These are phyloP conservation scores for Cephus runcator DNA, from an alignment of 2,888 invertebrate genomes.

Conservation along the genomic window DNA sequence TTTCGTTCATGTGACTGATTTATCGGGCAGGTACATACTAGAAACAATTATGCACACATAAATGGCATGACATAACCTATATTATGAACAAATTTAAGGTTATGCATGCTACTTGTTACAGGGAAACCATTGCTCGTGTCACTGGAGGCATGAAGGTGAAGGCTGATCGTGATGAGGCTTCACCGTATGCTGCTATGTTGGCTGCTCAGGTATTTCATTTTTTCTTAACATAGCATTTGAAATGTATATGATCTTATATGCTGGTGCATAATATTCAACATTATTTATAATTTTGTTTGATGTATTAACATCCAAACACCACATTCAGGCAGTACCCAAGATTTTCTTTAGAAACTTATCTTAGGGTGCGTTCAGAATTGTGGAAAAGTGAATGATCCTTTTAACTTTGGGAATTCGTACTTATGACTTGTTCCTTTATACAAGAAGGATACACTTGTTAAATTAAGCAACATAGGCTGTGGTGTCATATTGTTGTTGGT, in stretches of 20 bases:
- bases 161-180: conserved; percentile 99
- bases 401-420: conserved; percentile 17
- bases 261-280: background rate
- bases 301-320: conserved; percentile 22
- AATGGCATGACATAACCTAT: conserved; percentile 13
- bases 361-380: conserved; percentile 50
- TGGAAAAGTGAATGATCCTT: conserved; percentile 48
- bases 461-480: background rate
- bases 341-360: conserved; percentile 29
- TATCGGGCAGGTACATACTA: conserved; percentile 83
- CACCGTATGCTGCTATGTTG: conserved; percentile 99
- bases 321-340: conserved; percentile 53
- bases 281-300: background rate
- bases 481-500: conserved; percentile 10
- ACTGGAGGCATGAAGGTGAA: conserved; percentile 99
- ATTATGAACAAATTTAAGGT: conserved; percentile 6
- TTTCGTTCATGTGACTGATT: conserved; percentile 99
- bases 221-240: background rate
- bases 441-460: background rate
- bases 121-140: conserved; percentile 93
- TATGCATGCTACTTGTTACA: conserved; percentile 36
- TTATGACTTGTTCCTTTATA: background rate
- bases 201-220: conserved; percentile 86
- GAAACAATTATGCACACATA: background rate
- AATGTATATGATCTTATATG: background rate